Conservation (phyloP, 2,113 vertebrate genomes). For the Myiozetetes cayanensis region DNA sequence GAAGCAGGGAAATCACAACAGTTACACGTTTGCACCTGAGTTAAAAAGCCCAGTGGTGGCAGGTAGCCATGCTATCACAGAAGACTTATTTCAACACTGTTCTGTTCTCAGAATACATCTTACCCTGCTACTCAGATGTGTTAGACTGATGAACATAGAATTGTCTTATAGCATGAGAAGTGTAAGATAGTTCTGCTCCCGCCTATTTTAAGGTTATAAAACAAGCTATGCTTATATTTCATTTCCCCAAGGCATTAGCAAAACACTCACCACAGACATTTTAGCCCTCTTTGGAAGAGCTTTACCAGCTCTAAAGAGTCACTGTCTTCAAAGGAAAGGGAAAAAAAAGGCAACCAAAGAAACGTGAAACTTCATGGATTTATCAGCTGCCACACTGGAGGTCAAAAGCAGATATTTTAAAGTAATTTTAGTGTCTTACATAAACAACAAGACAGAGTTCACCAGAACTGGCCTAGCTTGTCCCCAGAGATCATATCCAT, state of each 20-base stretch:
- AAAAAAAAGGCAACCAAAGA: background rate
- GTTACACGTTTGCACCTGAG: background rate
- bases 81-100: background rate
- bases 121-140: background rate
- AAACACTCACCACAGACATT: background rate
- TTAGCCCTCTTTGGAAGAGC: background rate
- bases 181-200: background rate
- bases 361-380: background rate
- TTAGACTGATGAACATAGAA: background rate
- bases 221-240: background rate
- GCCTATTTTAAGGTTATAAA: background rate
- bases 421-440: background rate
- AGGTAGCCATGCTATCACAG: background rate
- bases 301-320: background rate
- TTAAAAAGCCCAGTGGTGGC: background rate
- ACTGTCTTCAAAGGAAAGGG: slow-evolving; percentile 20
- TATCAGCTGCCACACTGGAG: background rate
- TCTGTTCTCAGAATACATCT: background rate
- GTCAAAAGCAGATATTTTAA: slow-evolving; percentile 15
- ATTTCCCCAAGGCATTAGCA: background rate
- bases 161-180: background rate
- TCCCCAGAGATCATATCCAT: background rate
- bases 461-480: background rate
- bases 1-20: background rate
- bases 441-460: slow-evolving; percentile 11